phyloP scores from a whole-genome alignment of 2,113 vertebrate genomes.

The Limanda limanda region DNA sequence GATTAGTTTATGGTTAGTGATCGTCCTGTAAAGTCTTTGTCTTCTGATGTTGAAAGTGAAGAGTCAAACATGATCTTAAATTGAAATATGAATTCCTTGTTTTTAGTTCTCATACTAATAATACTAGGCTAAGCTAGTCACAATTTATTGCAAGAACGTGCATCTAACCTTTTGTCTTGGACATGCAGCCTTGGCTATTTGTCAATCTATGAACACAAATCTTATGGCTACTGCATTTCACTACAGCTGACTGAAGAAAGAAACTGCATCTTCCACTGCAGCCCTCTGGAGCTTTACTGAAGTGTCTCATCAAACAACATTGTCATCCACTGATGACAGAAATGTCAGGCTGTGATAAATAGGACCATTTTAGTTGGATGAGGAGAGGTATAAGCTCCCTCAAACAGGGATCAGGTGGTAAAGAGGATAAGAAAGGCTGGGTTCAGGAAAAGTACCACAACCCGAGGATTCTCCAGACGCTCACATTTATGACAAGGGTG shows the following conservation, averaged over 20 bases:
- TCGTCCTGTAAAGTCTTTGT: too few species aligned
- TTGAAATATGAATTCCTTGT: too few species aligned
- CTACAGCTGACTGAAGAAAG: constrained; percentile 33
- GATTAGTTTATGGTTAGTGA: too few species aligned
- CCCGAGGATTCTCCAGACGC: constrained; percentile 57
- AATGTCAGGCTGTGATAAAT: constrained; percentile 74
- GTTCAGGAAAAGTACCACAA: constrained; percentile 65
- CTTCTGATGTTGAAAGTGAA: too few species aligned
- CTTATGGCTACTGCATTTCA: constrained; percentile 30
- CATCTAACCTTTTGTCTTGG: too few species aligned
- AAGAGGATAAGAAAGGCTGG: constrained; percentile 72
- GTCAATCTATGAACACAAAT: constrained; percentile 19
- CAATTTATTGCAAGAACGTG: too few species aligned
- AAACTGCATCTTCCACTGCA: constrained; percentile 41
- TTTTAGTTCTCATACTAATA: too few species aligned
- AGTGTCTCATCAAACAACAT: constrained; percentile 63
- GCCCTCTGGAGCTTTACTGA: constrained; percentile 49
- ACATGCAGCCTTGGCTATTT: neutral
- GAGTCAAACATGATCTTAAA: too few species aligned
- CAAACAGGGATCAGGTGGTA: constrained; percentile 75
- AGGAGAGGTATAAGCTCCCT: constrained; percentile 66
- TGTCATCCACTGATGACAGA: constrained; percentile 67
- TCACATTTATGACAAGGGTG: constrained; percentile 68
- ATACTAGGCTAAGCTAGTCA: too few species aligned
- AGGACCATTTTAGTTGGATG: constrained; percentile 65